Conservation (phyloP, 1,140 invertebrate genomes). For the Chionoecetes opilio region DNA sequence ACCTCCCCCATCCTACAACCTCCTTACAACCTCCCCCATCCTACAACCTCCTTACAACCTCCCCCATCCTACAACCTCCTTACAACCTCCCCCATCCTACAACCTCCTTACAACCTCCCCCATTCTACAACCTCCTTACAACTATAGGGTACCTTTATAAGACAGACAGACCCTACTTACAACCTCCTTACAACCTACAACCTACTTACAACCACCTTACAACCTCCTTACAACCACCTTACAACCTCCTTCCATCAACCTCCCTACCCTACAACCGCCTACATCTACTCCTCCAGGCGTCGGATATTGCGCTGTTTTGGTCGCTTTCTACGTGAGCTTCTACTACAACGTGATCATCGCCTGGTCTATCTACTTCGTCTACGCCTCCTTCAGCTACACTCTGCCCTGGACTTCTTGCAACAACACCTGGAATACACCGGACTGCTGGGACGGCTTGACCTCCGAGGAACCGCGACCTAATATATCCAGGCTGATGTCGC, state of each 20-base stretch:
- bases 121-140: background rate
- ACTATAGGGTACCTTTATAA: background rate
- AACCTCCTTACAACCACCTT: background rate
- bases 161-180: background rate
- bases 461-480: conserved; percentile 76
- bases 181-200: background rate
- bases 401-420: conserved; percentile 85
- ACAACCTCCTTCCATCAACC: background rate
- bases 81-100: too few relatives aligned
- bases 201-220: background rate
- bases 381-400: conserved; percentile 83
- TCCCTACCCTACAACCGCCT: background rate
- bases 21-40: background rate
- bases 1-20: too few relatives aligned
- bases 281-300: conserved; percentile 83
- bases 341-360: conserved; percentile 87
- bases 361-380: conserved; percentile 85
- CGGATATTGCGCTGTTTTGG: conserved; percentile 86
- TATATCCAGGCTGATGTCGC: conserved; percentile 75
- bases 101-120: too few relatives aligned
- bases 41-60: background rate
- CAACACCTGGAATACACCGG: conserved; percentile 85
- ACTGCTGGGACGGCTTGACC: conserved; percentile 82
- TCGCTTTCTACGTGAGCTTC: conserved; percentile 86
- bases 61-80: too few relatives aligned